These are phyloP conservation scores for Leptarthrus brevirostris DNA, from an alignment of 2,888 invertebrate species.

Conservation along the genomic window DNA sequence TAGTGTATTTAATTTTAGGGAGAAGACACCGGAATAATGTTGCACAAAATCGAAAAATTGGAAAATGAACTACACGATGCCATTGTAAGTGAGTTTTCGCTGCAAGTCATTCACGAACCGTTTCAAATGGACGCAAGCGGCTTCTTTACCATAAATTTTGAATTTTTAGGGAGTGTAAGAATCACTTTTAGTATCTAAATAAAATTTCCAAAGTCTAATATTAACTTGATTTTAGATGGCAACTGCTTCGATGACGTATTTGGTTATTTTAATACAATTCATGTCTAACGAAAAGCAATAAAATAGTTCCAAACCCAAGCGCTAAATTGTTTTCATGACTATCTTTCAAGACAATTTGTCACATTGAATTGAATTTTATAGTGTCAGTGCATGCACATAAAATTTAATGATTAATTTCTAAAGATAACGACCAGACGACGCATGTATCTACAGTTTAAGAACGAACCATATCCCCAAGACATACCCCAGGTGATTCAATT, in stretches of 20 bases:
- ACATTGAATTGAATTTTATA: no score
- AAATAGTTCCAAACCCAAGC: no score
- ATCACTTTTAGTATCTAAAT: background rate
- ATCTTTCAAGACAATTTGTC: no score
- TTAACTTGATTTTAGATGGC: constrained; percentile 54
- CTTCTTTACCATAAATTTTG: constrained; percentile 55
- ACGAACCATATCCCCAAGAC: no score
- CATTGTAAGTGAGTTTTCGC: constrained; percentile 55
- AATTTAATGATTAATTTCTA: no score
- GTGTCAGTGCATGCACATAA: no score
- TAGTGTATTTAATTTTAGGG: constrained; percentile 58
- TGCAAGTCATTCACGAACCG: constrained; percentile 56
- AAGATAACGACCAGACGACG: no score
- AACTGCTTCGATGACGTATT: constrained; percentile 52
- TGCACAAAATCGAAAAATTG: constrained; percentile 62
- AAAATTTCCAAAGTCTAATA: no score
- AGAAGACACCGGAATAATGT: constrained; percentile 63
- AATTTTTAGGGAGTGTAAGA: constrained; percentile 54
- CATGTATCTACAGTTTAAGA: no score
- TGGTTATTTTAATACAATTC: constrained; percentile 55
- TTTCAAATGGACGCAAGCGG: constrained; percentile 55
- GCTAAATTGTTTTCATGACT: no score
- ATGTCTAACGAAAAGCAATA: constrained; percentile 52
- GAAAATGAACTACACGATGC: constrained; percentile 53
- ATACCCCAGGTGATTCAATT: no score